These are phyloP conservation scores for Agonopterix alstromeriana DNA, from an alignment of 2,888 invertebrate species.

Conservation along the genomic window DNA sequence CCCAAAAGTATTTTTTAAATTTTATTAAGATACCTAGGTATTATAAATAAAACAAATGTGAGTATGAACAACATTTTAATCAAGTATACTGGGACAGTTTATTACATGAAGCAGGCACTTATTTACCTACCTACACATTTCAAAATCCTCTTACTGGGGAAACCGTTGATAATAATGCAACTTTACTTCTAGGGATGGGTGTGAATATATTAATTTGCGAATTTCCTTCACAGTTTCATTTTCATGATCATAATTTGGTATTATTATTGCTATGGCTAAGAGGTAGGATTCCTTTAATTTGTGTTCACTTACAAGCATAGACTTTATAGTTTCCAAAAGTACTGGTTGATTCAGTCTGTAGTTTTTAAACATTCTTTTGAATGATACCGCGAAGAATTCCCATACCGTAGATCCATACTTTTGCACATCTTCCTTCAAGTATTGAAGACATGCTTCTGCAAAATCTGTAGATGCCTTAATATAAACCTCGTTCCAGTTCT, in stretches of 20 bases:
- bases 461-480: background rate
- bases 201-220: background rate
- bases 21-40: too few species aligned
- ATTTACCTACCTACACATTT: too few species aligned
- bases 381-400: background rate
- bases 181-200: background rate
- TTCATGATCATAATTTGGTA: background rate
- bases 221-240: background rate
- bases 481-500: background rate
- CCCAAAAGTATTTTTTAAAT: too few species aligned
- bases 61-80: too few species aligned
- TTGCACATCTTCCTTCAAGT: slow-evolving; percentile 1
- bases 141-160: background rate
- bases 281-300: background rate
- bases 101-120: too few species aligned
- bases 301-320: background rate
- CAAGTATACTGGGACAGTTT: too few species aligned
- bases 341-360: background rate
- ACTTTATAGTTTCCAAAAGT: background rate
- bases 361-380: background rate
- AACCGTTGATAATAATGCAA: background rate
- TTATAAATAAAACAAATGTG: too few species aligned
- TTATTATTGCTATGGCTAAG: background rate
- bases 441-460: background rate
- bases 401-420: background rate